Evolutionary conservation across 2,113 vertebrate genomes (phyloP), one percentile per base, ranked within the genome.

Genomic region (Peromyscus maniculatus): DNA sequence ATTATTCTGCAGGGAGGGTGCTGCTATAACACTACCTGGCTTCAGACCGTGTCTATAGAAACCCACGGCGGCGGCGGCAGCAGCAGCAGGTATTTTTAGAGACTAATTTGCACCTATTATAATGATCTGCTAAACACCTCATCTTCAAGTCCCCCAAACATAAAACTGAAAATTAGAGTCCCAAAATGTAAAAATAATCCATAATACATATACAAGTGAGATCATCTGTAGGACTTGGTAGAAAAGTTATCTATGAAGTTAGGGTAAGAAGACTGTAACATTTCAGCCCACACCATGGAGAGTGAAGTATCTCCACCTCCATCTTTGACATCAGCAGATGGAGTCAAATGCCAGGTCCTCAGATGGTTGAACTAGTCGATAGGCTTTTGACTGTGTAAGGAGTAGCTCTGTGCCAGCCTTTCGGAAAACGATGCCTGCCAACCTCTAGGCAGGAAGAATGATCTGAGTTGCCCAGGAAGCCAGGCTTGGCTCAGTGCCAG

Each of bases 81-180:
- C n/a, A 74, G 57, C 66, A 36, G 83, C 31, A 67, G 83, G 75
- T 96, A 64, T 80, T 95, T 94, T 94, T 91, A 89, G 91, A 95
- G 91, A 49, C n/a, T 79, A 69, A 79, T 97, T 96, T 96, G 57
- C 67, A 96, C 89, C 77, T 86, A 31, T 91, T 94, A 64, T 80
- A 75, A 52, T 91, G 93, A 93, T 57, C 52, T 74, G 71, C 86
- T 94, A 88, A 97, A 78, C 62, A 89, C 78, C 82, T 89, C 46
- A 15, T 71, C 91, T 83, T 57, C 94, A 52, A 3, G 66, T 57
- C 7, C 36, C n/a, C 21, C 6, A 66, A 87, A 94, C 91, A 72
- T 84, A 72, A 67, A 89, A 69, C 10, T 87, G 78, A 39, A 89
- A 94, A 87, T 91, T 59, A 72, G 57, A 96, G 80, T 95, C 84